Base-by-base conservation (phyloP, 2,888 invertebrate genomes). In the Danaus chrysippus region DNA sequence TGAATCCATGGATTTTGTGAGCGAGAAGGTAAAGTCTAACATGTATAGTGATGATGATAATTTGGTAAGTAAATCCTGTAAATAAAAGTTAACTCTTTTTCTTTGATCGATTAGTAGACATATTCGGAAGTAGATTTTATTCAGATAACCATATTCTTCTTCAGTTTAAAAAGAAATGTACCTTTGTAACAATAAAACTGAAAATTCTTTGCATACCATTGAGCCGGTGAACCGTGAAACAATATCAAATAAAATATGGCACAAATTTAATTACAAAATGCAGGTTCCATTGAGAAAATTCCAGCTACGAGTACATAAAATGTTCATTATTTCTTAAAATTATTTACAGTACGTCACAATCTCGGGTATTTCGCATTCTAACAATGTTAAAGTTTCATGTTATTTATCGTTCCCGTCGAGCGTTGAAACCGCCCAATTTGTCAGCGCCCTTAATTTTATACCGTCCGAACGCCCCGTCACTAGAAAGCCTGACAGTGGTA, bases 351-450 rank as follows among this genome's bases (percentile, higher is more conserved):
- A 15, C 17, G 17, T 49, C 17, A 17, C 49, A 17, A 10, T 49
- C 17, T 17, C 17, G 9, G 49, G 49, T 49, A 49, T 49, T 49
- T 49, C 53, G 44, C 57, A 42, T 56, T 52, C 54, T 56, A 55
- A 58, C 55, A 58, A 52, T 46, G 60, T 64, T 61, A 58, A 65
- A 67, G 53, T 62, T 65, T 65, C 56, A 54, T 55, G 66, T 67
- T 67, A 67, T 67, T 67, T 66, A 67, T 65, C 52, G 64, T 54
- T 58, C 53, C 44, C 55, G 66, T 62, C 66, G 59, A 61, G 66
- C 61, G 61, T 64, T 54, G 62, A 52, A 68, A 68, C 68, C 68
- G 65, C 65, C 59, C 67, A 62, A 66, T 69, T 68, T 68, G 63
- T 67, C 60, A 66, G 55, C 55, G 61, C 56, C 67, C 64, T 65